These are phyloP conservation scores for Cervus canadensis DNA, from an alignment of 2,113 vertebrate species.

Conservation along the genomic window DNA sequence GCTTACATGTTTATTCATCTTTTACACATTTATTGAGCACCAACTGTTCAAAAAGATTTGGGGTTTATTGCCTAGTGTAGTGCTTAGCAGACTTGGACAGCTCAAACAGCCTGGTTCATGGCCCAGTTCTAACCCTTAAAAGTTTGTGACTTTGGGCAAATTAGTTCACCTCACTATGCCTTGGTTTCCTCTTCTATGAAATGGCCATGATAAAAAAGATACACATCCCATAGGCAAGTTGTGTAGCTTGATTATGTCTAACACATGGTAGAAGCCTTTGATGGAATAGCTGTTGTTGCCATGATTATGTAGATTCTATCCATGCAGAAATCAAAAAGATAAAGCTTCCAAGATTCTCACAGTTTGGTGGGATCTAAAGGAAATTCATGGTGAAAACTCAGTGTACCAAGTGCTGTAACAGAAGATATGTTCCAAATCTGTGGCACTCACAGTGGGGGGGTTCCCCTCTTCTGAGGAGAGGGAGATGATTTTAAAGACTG, in stretches of 20 bases:
- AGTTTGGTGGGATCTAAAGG: neutral
- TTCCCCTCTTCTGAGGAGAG: neutral
- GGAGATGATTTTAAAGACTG: neutral
- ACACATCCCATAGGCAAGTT: too few relatives aligned
- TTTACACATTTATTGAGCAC: neutral
- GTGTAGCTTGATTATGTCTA: neutral
- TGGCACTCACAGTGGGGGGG: neutral
- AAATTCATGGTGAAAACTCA: neutral
- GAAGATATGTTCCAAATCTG: neutral
- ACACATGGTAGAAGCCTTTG: neutral
- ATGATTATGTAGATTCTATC: neutral
- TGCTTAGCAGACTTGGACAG: neutral
- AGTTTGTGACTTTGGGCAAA: neutral
- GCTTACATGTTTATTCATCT: neutral
- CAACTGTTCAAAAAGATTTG: neutral
- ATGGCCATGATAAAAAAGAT: neutral
- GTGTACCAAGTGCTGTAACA: neutral
- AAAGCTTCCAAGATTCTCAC: neutral
- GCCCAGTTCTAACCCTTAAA: neutral
- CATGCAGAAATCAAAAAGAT: neutral
- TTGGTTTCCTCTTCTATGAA: neutral
- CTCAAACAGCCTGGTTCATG: neutral
- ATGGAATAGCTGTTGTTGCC: neutral
- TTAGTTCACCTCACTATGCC: neutral
- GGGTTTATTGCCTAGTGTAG: neutral